phyloP scores from a whole-genome alignment of 2,797 vertebrate species.

The Aldrovandia affinis region DNA sequence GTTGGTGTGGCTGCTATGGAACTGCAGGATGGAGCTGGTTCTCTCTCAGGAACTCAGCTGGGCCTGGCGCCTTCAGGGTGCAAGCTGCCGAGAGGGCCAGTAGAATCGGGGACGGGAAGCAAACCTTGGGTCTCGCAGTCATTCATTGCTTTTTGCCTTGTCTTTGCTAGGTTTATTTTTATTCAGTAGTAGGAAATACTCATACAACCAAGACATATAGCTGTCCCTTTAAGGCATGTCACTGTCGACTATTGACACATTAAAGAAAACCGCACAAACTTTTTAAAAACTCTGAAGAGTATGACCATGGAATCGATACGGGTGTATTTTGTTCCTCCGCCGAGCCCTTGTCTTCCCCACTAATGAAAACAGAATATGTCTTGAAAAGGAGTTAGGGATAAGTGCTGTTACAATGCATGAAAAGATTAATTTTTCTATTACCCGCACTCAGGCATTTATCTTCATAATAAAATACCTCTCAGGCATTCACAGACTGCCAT shows the following conservation, averaged over 20 bases:
- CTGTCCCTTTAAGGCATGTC: not conserved
- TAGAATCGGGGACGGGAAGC: not conserved
- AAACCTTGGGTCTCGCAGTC: not conserved
- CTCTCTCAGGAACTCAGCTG: not conserved
- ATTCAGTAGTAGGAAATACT: no score
- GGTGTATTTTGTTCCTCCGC: not conserved
- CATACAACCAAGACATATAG: no score
- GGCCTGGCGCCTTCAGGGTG: not conserved
- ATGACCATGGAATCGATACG: not conserved
- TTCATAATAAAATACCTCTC: conserved; percentile 57
- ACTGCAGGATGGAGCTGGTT: not conserved
- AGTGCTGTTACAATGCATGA: conserved; percentile 57
- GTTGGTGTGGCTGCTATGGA: not conserved
- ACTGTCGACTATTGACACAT: not conserved
- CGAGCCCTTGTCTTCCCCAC: not conserved
- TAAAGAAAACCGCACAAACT: not conserved
- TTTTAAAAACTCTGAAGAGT: not conserved
- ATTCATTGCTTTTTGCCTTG: not conserved
- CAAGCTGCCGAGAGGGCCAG: not conserved
- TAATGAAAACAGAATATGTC: conserved; percentile 22
- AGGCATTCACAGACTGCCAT: conserved; percentile 61
- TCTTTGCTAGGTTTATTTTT: not conserved
- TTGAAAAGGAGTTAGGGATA: conserved; percentile 19
- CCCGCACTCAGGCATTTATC: conserved; percentile 56
- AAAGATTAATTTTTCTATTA: conserved; percentile 69